phyloP scores from a whole-genome alignment of 2,888 invertebrate species.

The Melanargia galathea region DNA sequence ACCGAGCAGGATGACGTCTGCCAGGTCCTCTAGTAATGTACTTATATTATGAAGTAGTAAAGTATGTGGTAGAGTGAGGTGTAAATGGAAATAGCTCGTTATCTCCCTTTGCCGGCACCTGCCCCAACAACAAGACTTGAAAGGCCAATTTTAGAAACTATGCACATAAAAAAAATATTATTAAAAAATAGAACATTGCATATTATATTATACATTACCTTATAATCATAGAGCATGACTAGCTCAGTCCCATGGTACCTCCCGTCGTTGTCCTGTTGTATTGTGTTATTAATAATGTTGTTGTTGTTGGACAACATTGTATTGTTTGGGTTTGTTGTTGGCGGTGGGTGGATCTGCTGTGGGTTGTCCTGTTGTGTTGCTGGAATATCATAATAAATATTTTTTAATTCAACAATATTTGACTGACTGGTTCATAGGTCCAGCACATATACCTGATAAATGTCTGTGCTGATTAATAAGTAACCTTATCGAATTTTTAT shows the following conservation, averaged over 20 bases:
- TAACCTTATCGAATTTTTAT: too few relatives aligned
- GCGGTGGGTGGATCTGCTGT: constrained; percentile 55
- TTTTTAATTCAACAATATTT: neutral
- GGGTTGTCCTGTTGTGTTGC: constrained; percentile 65
- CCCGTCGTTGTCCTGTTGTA: constrained; percentile 83
- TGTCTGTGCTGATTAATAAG: too few relatives aligned
- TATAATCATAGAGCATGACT: constrained; percentile 97
- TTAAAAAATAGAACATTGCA: neutral
- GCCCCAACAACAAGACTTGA: neutral
- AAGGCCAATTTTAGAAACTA: neutral
- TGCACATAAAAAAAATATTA: neutral
- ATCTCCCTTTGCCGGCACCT: too few relatives aligned
- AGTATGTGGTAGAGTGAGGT: too few relatives aligned
- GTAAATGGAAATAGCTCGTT: too few relatives aligned
- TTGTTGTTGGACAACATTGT: constrained; percentile 50
- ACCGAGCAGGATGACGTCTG: too few relatives aligned
- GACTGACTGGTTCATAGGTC: too few relatives aligned
- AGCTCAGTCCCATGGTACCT: constrained; percentile 94
- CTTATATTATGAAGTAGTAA: too few relatives aligned
- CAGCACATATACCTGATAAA: too few relatives aligned
- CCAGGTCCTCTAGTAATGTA: too few relatives aligned
- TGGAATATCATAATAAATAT: constrained; percentile 40
- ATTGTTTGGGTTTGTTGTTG: constrained; percentile 53
- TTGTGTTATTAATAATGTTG: constrained; percentile 49
- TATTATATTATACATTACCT: too few relatives aligned